These are phyloP conservation scores for Lasioglossum oenotherae DNA, from an alignment of 2,888 invertebrate genomes.

Conservation along the genomic window DNA sequence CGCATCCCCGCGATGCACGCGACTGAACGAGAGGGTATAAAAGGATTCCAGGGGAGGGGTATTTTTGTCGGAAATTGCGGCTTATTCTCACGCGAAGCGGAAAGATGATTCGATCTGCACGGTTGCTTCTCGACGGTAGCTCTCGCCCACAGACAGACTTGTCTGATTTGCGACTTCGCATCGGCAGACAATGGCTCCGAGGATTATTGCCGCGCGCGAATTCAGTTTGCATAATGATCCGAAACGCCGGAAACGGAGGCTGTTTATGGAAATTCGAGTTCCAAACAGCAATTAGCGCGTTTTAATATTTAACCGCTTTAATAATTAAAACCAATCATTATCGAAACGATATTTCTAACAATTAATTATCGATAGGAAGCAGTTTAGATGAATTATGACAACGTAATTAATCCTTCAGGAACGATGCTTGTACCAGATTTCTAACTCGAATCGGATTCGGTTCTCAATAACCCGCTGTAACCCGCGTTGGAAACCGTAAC, in stretches of 20 bases:
- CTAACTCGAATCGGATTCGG: too few species aligned
- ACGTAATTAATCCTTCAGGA: not conserved
- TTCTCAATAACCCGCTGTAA: too few species aligned
- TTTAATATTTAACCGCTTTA: not conserved
- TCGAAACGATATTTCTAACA: not conserved
- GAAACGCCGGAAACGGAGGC: not conserved
- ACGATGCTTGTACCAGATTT: not conserved
- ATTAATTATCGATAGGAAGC: not conserved
- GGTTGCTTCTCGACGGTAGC: not conserved
- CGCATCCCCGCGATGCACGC: conserved; percentile 30
- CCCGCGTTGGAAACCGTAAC: too few species aligned
- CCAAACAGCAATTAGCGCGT: conserved; percentile 17
- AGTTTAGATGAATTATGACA: not conserved
- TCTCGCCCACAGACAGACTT: not conserved
- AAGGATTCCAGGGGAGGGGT: not conserved
- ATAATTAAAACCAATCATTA: not conserved
- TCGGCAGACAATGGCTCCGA: not conserved
- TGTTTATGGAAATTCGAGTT: conserved; percentile 23
- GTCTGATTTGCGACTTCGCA: conserved; percentile 14
- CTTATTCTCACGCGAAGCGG: conserved; percentile 37
- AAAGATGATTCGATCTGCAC: conserved; percentile 44
- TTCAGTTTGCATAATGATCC: too few species aligned
- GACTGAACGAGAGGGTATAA: conserved; percentile 5
- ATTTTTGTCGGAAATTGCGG: conserved; percentile 14
- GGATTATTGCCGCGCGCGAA: conserved; percentile 3